Percentiles rank a stretch among this genome's conserved stretches.
Evolutionary conservation across 1,140 invertebrate species (phyloP).

Genomic region (Habropoda laboriosa): DNA sequence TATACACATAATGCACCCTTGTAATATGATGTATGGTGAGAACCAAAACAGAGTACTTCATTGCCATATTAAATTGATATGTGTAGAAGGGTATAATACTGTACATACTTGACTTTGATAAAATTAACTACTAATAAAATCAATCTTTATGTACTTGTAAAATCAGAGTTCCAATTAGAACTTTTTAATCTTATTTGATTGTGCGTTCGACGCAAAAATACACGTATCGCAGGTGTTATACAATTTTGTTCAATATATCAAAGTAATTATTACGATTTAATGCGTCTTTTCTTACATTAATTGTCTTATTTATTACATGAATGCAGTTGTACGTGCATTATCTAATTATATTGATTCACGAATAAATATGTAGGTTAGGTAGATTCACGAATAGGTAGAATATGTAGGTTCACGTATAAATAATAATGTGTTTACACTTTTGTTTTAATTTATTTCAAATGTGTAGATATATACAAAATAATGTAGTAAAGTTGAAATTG

Average conservation of each 20-base stretch:
- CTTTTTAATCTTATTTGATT: background rate
- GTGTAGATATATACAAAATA: too few relatives aligned
- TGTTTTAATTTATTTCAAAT: too few relatives aligned
- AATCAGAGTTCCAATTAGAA: background rate
- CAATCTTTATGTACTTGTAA: background rate
- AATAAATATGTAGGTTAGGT: background rate
- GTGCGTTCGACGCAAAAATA: background rate
- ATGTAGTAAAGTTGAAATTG: too few relatives aligned
- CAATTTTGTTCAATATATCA: too few relatives aligned
- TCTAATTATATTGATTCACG: background rate
- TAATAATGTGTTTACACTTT: too few relatives aligned
- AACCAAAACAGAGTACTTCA: slow-evolving; percentile 14
- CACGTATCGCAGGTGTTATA: too few relatives aligned
- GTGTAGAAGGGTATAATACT: background rate
- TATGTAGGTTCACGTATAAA: too few relatives aligned
- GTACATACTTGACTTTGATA: background rate
- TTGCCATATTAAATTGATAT: background rate
- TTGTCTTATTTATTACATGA: background rate
- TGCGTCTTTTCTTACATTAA: background rate
- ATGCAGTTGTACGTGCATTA: background rate
- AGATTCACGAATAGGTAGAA: too few relatives aligned
- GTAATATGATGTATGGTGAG: background rate
- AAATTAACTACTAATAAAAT: background rate
- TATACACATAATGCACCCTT: background rate
- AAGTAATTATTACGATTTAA: background rate